Base-by-base conservation (phyloP, 2,888 invertebrate species). In the Oscheius sp. region DNA sequence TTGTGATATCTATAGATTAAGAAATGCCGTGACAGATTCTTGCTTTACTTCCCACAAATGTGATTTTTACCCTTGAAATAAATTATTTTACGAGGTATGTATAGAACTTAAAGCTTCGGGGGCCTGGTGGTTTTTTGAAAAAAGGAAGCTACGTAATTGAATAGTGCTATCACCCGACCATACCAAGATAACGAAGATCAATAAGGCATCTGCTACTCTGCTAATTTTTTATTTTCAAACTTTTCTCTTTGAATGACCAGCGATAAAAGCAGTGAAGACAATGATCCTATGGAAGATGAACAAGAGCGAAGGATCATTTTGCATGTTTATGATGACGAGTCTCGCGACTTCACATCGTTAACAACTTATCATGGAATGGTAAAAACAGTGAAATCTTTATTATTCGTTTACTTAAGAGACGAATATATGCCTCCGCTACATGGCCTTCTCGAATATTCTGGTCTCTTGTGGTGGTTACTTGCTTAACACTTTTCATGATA, bases 361-460 rank as follows among this genome's bases (percentile, higher is more conserved):
- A 84, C 84, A 4, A 84, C 84, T 9, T 84, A 83, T 75, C 84
- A 84, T 79, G 84, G 83, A 72, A 83, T 84, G 80, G 82, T 84
- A 35, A n/a, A 3, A 21, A n/a, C 11, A 21, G 32, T 29, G 32
- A 13, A 55, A 21, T 2, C 21, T 1, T 33, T 37, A 33, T 11
- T 59, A 33, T 33, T 11, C 13, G 33, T 29, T 50, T 13, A 13
- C 66, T 51, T 48, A 13, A 75, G 73, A 68, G 68, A 33, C 50
- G 77, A 62, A 74, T 74, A 37, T 78, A 70, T 48, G 47, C 70
- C 9, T 76, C 76, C 1, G 53, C 68, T 33, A 78, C 73, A 2
- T 78, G 76, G 75, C 70, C 71, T 2, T 73, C 76, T 1, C 51
- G 73, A 4, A 76, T 63, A 37, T 71, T 74, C 59, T 76, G 77